These are phyloP conservation scores for Addax nasomaculatus DNA, from an alignment of 2,113 vertebrate species.

Conservation along the genomic window DNA sequence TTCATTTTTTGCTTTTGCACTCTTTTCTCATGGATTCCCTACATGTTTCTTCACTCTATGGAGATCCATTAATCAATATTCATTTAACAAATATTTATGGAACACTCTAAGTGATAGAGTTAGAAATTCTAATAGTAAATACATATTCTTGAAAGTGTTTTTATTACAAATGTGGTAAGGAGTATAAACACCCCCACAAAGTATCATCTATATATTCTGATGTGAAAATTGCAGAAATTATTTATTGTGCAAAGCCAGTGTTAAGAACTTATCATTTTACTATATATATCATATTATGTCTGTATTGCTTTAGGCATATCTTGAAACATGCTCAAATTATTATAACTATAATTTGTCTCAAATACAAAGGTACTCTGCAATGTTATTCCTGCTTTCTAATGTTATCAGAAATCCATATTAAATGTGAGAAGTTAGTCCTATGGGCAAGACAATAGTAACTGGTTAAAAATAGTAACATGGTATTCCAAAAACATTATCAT, in stretches of 20 bases:
- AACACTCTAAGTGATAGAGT: background rate
- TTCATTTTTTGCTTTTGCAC: background rate
- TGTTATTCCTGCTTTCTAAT: background rate
- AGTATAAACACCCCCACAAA: background rate
- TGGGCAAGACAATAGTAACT: background rate
- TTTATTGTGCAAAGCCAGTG: background rate
- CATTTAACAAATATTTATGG: background rate
- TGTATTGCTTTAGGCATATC: background rate
- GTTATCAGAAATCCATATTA: background rate
- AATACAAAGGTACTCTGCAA: background rate
- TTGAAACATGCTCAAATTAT: background rate
- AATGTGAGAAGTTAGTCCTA: background rate
- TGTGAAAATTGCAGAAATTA: background rate
- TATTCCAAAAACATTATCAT: background rate
- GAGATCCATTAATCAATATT: background rate
- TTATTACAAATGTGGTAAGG: background rate
- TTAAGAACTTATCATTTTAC: background rate
- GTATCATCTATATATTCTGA: background rate
- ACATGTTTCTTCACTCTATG: background rate
- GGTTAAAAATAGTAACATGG: background rate
- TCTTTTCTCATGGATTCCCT: background rate
- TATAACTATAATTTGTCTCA: background rate
- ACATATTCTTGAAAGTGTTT: background rate
- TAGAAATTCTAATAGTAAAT: background rate
- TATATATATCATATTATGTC: rapidly evolving